These are phyloP conservation scores for Orthonychiurus folsomi DNA, from an alignment of 2,888 invertebrate species.

Conservation along the genomic window DNA sequence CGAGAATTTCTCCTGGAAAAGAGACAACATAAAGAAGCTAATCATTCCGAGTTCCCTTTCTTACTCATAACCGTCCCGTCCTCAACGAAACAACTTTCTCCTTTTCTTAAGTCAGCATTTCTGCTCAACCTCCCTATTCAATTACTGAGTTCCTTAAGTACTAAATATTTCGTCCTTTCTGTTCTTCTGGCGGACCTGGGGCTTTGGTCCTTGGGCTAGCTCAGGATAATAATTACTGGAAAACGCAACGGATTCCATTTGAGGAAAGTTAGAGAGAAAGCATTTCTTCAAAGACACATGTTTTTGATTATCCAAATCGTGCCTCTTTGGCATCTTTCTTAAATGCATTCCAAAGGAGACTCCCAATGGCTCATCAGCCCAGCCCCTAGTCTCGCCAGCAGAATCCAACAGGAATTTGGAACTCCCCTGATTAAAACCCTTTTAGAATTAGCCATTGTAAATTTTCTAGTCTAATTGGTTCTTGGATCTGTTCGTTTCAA, in stretches of 20 bases:
- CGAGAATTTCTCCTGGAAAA: constrained; percentile 59
- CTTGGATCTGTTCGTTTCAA: no score
- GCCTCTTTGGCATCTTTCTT: not conserved
- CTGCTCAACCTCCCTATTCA: not conserved
- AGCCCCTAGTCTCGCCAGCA: no score
- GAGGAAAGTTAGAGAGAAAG: not conserved
- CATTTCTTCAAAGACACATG: no score
- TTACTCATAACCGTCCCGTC: not conserved
- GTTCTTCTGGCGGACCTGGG: no score
- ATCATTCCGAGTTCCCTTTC: not conserved
- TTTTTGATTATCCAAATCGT: no score
- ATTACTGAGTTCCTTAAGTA: not conserved
- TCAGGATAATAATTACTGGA: not conserved
- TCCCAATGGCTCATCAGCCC: no score
- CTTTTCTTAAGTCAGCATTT: not conserved
- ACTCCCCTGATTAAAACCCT: no score
- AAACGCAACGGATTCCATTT: no score
- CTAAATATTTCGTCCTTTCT: not conserved
- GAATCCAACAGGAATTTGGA: no score
- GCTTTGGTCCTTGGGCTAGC: no score
- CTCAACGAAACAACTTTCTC: not conserved
- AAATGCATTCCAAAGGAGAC: not conserved
- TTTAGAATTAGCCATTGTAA: no score
- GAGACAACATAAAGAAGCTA: constrained; percentile 4
- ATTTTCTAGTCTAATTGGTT: no score